Percentiles rank a stretch among this genome's conserved stretches.
phyloP scores from a whole-genome alignment of 2,888 invertebrate species.

The Amphipyra tragopoginis region DNA sequence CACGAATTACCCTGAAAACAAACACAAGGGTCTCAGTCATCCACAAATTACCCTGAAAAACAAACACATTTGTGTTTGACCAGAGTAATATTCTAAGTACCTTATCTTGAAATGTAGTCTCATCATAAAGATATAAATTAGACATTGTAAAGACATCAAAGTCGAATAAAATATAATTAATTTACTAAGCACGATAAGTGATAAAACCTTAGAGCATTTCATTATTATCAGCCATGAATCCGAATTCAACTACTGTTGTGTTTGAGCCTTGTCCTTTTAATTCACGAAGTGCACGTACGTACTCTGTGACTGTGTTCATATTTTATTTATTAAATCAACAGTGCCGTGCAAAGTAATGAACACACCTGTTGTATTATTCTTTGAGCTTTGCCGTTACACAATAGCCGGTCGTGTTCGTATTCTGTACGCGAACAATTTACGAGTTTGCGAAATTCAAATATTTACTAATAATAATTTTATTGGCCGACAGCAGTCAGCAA shows the following conservation, averaged over 20 bases:
- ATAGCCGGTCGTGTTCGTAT: slow-evolving; percentile 27
- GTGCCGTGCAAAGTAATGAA: slow-evolving; percentile 48
- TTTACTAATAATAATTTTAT: slow-evolving; percentile 33
- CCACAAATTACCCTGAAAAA: too few relatives aligned
- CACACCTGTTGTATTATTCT: slow-evolving; percentile 58
- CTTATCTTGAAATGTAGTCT: too few relatives aligned
- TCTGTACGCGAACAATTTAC: slow-evolving; percentile 33
- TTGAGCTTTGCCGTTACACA: slow-evolving; percentile 33
- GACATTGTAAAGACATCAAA: not conserved
- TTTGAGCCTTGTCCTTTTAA: slow-evolving; percentile 5
- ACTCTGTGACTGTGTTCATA: slow-evolving; percentile 17
- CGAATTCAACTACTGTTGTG: too few relatives aligned
- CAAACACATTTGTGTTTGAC: too few relatives aligned
- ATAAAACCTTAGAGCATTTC: too few relatives aligned
- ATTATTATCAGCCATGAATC: not conserved
- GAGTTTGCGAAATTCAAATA: slow-evolving; percentile 27
- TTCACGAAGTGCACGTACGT: slow-evolving; percentile 23
- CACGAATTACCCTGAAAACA: too few relatives aligned
- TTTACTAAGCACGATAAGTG: not conserved
- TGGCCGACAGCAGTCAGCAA: slow-evolving; percentile 9
- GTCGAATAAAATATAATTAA: not conserved
- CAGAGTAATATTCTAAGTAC: too few relatives aligned
- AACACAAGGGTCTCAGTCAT: too few relatives aligned
- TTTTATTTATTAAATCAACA: slow-evolving; percentile 41
- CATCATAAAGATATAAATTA: not conserved